Conservation (phyloP, 2,888 invertebrate genomes). For the Cerceris rybyensis region DNA sequence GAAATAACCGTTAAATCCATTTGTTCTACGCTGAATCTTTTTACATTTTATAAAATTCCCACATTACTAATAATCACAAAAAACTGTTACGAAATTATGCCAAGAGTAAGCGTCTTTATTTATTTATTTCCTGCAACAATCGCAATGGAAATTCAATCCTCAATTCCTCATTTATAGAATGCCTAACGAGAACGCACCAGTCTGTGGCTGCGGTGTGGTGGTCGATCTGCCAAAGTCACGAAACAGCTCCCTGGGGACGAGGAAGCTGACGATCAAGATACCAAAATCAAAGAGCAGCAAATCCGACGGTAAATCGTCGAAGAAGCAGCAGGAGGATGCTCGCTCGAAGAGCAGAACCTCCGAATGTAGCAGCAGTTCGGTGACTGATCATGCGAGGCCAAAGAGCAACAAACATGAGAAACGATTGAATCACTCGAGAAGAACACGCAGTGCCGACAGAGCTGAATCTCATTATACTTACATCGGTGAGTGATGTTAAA, state of each 20-base stretch:
- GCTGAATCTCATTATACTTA: conserved; percentile 79
- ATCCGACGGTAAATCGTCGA: conserved; percentile 66
- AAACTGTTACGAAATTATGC: no score
- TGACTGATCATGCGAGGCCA: conserved; percentile 67
- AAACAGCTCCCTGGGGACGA: conserved; percentile 66
- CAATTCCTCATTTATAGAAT: conserved; percentile 63
- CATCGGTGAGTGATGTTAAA: conserved; percentile 70
- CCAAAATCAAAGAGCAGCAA: conserved; percentile 70
- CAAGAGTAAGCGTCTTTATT: no score
- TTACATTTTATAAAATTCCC: no score
- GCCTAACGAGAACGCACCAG: conserved; percentile 77
- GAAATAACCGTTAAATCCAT: no score
- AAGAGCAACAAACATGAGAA: conserved; percentile 73
- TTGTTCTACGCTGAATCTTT: no score
- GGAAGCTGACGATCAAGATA: conserved; percentile 70
- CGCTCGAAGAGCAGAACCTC: conserved; percentile 67
- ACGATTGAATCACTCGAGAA: conserved; percentile 73
- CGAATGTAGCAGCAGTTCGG: conserved; percentile 74
- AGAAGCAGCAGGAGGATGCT: conserved; percentile 63
- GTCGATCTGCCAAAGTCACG: conserved; percentile 72
- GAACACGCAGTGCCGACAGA: conserved; percentile 78
- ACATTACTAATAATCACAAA: no score
- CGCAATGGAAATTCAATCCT: neutral
- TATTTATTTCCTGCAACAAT: neutral
- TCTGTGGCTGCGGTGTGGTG: conserved; percentile 75